Conservation (phyloP, 1,140 invertebrate genomes). For the Pygmarrhopalites habei region DNA sequence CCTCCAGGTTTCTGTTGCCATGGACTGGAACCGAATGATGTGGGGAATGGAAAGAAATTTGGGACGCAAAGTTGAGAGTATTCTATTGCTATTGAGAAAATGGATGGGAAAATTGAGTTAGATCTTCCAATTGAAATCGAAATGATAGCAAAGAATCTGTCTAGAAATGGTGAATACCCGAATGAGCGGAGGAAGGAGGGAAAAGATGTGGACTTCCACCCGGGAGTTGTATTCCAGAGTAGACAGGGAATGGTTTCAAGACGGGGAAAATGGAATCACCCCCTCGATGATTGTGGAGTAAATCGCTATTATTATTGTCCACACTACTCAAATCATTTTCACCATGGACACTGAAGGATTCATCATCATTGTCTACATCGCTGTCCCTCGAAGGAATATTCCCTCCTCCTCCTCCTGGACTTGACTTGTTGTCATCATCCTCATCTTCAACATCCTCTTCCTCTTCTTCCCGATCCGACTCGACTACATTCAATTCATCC, state of each 20-base stretch:
- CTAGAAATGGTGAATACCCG: background rate
- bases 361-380: background rate
- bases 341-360: background rate
- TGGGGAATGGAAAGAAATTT: conserved; percentile 28
- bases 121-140: background rate
- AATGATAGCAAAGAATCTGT: background rate
- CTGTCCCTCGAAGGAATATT: background rate
- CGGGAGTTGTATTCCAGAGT: conserved; percentile 11
- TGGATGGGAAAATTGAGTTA: background rate
- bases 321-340: too few species aligned
- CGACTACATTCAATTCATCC: conserved; percentile 3
- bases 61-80: conserved; percentile 29
- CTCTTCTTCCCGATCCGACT: conserved; percentile 16
- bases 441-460: background rate
- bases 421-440: background rate
- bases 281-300: background rate
- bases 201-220: conserved; percentile 13
- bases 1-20: conserved; percentile 24
- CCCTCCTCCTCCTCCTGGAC: background rate
- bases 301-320: too few species aligned
- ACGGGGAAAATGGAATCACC: background rate
- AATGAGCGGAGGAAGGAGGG: background rate
- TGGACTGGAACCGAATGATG: conserved; percentile 8
- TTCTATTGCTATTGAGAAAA: conserved; percentile 18
- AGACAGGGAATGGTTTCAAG: conserved; percentile 33